Evolutionary conservation across 2,888 invertebrate species (phyloP).

Genomic region (Gibbula magus): DNA sequence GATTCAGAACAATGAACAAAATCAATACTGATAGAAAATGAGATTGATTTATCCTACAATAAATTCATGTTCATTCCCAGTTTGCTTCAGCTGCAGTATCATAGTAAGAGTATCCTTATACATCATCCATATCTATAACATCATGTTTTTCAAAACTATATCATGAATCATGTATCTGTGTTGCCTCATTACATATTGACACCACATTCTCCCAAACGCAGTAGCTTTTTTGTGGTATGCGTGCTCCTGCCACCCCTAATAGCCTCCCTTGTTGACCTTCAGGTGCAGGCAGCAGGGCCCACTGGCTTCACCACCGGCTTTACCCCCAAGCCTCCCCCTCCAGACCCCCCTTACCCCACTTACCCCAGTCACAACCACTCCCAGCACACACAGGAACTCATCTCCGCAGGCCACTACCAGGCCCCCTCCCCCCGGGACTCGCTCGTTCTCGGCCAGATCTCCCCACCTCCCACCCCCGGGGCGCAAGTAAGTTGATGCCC

Average conservation of each 20-base stretch:
- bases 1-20: too few relatives aligned
- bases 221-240: neutral
- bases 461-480: conserved; percentile 33
- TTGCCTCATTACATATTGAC: too few relatives aligned
- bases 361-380: conserved; percentile 25
- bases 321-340: conserved; percentile 25
- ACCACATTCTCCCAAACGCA: neutral
- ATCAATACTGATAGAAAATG: too few relatives aligned
- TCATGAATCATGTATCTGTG: too few relatives aligned
- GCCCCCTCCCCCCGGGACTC: conserved; percentile 41
- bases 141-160: too few relatives aligned
- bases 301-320: conserved; percentile 23
- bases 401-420: conserved; percentile 41
- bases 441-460: conserved; percentile 26
- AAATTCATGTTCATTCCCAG: too few relatives aligned
- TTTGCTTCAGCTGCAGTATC: too few relatives aligned
- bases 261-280: neutral
- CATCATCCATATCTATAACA: too few relatives aligned
- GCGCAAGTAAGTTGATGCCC: conserved; percentile 30
- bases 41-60: too few relatives aligned
- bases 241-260: neutral
- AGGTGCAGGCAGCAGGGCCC: conserved; percentile 19
- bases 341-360: conserved; percentile 29
- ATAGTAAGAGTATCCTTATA: too few relatives aligned
- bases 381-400: conserved; percentile 40